Evolutionary conservation across 2,888 invertebrate species (phyloP).

Genomic region (Leptinotarsa haldemani): DNA sequence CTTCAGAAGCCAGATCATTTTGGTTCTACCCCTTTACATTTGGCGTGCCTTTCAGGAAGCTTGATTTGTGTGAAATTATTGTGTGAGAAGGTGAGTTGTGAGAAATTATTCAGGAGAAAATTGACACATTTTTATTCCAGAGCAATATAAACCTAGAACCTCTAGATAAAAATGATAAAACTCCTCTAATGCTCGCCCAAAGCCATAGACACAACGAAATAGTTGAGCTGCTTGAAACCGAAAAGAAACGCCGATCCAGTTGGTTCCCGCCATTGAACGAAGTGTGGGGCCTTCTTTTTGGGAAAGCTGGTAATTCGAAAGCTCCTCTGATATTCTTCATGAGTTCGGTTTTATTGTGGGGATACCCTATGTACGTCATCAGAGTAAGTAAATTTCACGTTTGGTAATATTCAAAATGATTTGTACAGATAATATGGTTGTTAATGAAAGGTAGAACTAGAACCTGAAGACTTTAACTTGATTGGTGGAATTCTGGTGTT

Average conservation of each 20-base stretch:
- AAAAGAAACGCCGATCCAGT: conserved; percentile 83
- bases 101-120: too few relatives aligned
- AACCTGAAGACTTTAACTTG: too few relatives aligned
- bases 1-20: conserved; percentile 91
- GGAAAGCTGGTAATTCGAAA: conserved; percentile 91
- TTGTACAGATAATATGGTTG: background rate
- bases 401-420: background rate
- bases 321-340: conserved; percentile 88
- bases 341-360: conserved; percentile 88
- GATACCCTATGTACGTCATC: conserved; percentile 93
- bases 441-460: too few relatives aligned
- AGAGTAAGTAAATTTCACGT: conserved; percentile 69
- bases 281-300: conserved; percentile 89
- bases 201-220: conserved; percentile 89
- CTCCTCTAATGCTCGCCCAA: conserved; percentile 88
- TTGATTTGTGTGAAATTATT: conserved; percentile 87
- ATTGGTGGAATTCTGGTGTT: too few relatives aligned
- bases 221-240: conserved; percentile 82
- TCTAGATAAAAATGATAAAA: conserved; percentile 91
- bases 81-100: conserved; percentile 79
- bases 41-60: conserved; percentile 90
- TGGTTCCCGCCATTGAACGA: conserved; percentile 91
- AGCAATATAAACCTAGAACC: conserved; percentile 89
- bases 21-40: conserved; percentile 90
- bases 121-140: conserved; percentile 61